Evolutionary conservation across 2,888 invertebrate genomes (phyloP), one percentile per base, ranked within the genome.

Genomic region (Lottia gigantea): DNA sequence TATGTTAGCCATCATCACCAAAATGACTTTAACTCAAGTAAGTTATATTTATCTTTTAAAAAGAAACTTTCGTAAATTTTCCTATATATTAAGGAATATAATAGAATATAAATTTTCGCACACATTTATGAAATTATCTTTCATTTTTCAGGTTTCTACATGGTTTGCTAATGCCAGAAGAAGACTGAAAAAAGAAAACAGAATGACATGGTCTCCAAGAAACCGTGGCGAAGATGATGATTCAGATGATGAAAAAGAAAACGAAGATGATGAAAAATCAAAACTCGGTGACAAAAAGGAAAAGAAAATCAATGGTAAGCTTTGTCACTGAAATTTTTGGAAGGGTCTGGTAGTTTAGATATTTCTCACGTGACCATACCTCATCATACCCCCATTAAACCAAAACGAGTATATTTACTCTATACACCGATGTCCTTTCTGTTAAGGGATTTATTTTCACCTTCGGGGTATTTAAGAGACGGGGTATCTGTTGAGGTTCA

Each of bases 141-240:
- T 40, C 2, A 40, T 40, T 55, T n/a, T 23, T 3, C 11, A 55
- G 85, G 97, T 97, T 76, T 95, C 95, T 72, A 97, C 96, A 83
- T 97, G 97, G 96, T 97, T 97, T 89, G 97, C 97, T 71, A 97
- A 97, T 90, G 97, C 97, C 46, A 91, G 97, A 76, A 91, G 97
- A 81, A 92, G 97, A 63, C 92, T 97, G 82, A 97, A 97, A 91
- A 97, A 97, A 88, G 97, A 97, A 90, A 97, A 97, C 90, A 97
- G 97, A 89, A 96, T 96, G 95, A 96, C 96, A 76, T 97, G 96
- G 96, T 95, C 95, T 87, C 95, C 96, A 73, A 94, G 95, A 89
- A 96, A 96, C 90, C 78, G 89, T 31, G 80, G 79, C 47, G 84
- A 81, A 15, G 86, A 85, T 55, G 85, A 82, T 47, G 79, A 79